Percentiles rank a stretch among this genome's conserved stretches.
Conservation (phyloP, 2,113 vertebrate species). For the Upupa epops region DNA sequence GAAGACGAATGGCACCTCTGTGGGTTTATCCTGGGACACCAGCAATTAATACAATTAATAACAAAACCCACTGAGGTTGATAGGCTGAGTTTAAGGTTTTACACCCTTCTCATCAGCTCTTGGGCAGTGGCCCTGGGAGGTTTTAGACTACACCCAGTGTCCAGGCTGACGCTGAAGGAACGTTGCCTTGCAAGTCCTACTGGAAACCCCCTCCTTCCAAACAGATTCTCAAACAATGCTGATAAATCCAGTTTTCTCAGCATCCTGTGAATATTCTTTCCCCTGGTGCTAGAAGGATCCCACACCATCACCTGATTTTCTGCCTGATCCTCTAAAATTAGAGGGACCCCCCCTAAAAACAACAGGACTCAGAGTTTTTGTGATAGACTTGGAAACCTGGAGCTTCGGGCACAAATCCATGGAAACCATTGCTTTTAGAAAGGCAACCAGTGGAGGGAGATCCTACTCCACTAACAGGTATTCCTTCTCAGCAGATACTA, state of each 20-base stretch:
- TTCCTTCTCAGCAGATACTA: neutral
- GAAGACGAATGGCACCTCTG: neutral
- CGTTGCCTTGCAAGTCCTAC: neutral
- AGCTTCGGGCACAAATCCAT: no score
- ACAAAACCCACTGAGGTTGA: neutral
- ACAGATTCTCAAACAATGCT: neutral
- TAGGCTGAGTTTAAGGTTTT: neutral
- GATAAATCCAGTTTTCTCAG: neutral
- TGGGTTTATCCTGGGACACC: no score
- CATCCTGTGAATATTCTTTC: neutral
- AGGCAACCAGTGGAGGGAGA: neutral
- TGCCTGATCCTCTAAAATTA: neutral
- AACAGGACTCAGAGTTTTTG: no score
- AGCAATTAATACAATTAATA: no score
- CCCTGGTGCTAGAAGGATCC: neutral
- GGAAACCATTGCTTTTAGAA: fast-evolving
- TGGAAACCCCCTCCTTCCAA: neutral
- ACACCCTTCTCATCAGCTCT: neutral
- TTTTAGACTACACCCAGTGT: neutral
- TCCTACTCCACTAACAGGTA: neutral
- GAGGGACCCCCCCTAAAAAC: no score
- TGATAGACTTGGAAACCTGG: no score
- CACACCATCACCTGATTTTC: neutral
- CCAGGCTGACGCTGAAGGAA: neutral
- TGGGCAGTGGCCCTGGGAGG: neutral